A percentile compares a stretch with the other conserved stretches of the same genome.
Evolutionary conservation across 2,888 invertebrate genomes (phyloP).

Genomic region (Aspidiotus rigidus): DNA sequence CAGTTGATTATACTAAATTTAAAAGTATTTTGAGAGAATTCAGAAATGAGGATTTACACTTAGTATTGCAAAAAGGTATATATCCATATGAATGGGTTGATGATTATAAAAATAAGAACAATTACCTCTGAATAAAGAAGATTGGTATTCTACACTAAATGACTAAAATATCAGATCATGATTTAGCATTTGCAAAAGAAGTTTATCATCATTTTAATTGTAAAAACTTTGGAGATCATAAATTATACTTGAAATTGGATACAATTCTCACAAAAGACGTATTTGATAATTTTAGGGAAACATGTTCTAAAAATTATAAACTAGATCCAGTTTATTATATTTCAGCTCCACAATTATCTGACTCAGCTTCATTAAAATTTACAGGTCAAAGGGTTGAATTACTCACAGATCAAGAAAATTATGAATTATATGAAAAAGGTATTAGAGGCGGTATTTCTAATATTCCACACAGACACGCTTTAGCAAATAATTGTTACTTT

Average conservation of each 20-base stretch:
- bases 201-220: slow-evolving; percentile 4
- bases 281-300: slow-evolving; percentile 14
- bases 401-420: slow-evolving; percentile 14
- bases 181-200: slow-evolving; percentile 20
- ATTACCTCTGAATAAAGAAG: slow-evolving; percentile 11
- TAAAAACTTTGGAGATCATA: slow-evolving; percentile 14
- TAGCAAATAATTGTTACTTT: slow-evolving; percentile 14
- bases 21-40: slow-evolving; percentile 14
- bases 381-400: slow-evolving; percentile 8
- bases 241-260: slow-evolving; percentile 16
- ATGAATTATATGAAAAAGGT: slow-evolving; percentile 8
- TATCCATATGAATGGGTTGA: slow-evolving; percentile 12
- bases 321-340: slow-evolving; percentile 14
- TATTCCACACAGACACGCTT: background rate
- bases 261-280: too few relatives aligned
- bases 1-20: slow-evolving; percentile 10
- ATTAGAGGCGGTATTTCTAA: slow-evolving; percentile 3
- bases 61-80: slow-evolving; percentile 7
- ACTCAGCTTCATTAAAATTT: slow-evolving; percentile 2
- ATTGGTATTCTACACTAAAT: slow-evolving; percentile 17
- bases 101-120: slow-evolving; percentile 13
- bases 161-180: slow-evolving; percentile 6
- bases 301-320: slow-evolving; percentile 14
- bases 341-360: too few relatives aligned
- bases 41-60: slow-evolving; percentile 1